Conservation (phyloP, 2,888 invertebrate genomes). For the Limenitis arthemis region DNA sequence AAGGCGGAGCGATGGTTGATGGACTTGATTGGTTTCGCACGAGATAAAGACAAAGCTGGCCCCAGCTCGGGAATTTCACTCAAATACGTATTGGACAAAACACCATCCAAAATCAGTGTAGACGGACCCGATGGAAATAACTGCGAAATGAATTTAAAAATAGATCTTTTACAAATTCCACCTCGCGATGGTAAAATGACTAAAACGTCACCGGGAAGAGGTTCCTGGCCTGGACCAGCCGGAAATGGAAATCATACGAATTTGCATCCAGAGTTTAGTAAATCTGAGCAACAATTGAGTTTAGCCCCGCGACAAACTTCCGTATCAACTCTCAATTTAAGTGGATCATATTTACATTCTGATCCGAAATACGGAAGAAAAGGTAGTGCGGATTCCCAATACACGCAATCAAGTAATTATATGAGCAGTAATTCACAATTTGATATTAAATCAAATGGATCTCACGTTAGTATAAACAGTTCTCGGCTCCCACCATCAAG, state of each 20-base stretch:
- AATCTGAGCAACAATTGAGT: conserved; percentile 85
- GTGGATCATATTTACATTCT: conserved; percentile 68
- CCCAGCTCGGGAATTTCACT: conserved; percentile 63
- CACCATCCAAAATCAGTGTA: conserved; percentile 34
- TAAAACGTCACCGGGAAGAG: conserved; percentile 83
- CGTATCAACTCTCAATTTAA: conserved; percentile 63
- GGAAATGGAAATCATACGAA: conserved; percentile 67
- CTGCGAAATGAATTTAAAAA: conserved; percentile 53
- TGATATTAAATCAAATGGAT: conserved; percentile 53
- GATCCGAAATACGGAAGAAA: conserved; percentile 64
- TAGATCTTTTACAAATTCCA: conserved; percentile 75
- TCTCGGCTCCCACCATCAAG: conserved; percentile 80
- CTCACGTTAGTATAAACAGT: conserved; percentile 54
- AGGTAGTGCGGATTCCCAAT: conserved; percentile 73
- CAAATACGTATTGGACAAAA: conserved; percentile 55
- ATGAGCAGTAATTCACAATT: conserved; percentile 56
- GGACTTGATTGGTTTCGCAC: conserved; percentile 94
- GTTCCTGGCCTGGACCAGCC: conserved; percentile 90
- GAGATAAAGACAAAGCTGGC: conserved; percentile 76
- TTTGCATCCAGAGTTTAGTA: conserved; percentile 81
- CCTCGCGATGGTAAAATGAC: conserved; percentile 81
- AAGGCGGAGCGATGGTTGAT: conserved; percentile 96
- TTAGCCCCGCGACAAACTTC: conserved; percentile 66
- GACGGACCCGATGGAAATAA: conserved; percentile 56
- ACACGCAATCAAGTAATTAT: conserved; percentile 64